Percentiles rank a stretch among this genome's conserved stretches.
phyloP scores from a whole-genome alignment of 2,113 vertebrate genomes.

The Channa argus region DNA sequence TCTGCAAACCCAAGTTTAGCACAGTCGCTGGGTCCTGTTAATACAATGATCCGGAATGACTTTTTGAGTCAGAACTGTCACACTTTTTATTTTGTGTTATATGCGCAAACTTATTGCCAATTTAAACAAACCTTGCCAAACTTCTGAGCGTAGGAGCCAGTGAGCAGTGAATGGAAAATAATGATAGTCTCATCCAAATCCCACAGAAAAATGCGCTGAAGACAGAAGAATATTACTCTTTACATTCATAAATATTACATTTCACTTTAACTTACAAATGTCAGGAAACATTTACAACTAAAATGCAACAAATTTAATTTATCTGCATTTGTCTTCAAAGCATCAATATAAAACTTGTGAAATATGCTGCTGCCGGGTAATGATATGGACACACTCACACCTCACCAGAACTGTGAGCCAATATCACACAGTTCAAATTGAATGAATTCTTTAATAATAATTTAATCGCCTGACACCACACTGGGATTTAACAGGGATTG shows the following conservation, averaged over 20 bases:
- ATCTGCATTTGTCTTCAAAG: too few species aligned
- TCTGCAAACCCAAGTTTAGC: constrained; percentile 94
- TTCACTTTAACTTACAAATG: too few species aligned
- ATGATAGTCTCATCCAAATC: constrained; percentile 99
- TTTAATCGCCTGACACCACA: too few species aligned
- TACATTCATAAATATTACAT: background rate
- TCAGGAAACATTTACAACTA: too few species aligned
- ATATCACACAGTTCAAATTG: too few species aligned
- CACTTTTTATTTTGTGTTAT: background rate
- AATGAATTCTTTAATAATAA: too few species aligned
- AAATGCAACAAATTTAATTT: too few species aligned
- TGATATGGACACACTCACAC: too few species aligned
- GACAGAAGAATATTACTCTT: background rate
- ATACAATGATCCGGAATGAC: background rate
- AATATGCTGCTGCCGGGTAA: too few species aligned
- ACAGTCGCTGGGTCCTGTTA: constrained; percentile 91
- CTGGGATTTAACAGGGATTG: too few species aligned
- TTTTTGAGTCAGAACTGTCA: background rate
- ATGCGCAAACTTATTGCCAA: accelerated
- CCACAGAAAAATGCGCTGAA: constrained; percentile 95
- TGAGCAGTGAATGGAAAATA: constrained; percentile 98
- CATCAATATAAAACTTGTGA: too few species aligned
- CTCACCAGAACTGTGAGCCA: too few species aligned
- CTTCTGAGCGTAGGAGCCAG: constrained; percentile 96
- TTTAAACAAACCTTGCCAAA: constrained; percentile 91